Base-by-base conservation (phyloP, 23 tunicate genomes). In the Oikopleura albicans region DNA sequence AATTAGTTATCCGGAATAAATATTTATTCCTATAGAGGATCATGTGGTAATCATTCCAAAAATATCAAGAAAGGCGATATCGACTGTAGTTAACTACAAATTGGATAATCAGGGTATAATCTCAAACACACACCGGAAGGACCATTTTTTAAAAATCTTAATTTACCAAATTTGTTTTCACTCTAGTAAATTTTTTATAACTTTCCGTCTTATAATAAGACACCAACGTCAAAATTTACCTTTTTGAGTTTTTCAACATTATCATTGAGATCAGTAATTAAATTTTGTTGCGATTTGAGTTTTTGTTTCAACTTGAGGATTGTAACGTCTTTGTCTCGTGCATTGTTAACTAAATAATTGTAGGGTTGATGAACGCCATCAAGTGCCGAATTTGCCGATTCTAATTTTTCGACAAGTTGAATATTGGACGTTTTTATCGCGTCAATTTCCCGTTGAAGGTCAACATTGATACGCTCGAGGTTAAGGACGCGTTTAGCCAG, bases 321-420 rank as follows among this genome's bases (percentile, higher is more conserved):
- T 22, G 37, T 31, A 2, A 2, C 35, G 37, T 71, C 79, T 31
- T 71, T 71, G 31, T 71, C 79, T 2, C 34, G 4, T 4, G 79
- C 79, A 2, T 34, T 22, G 27, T 71, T 16, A 71, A 71, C 79
- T 2, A 71, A 29, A 71, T 71, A 71, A 29, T 16, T 12, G 31
- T 71, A 71, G 4, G 79, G 79, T 29, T 71, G 79, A 71, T 71
- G 28, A 34, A 71, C 79, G 4, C 79, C 79, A 29, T 71, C 79
- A 34, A 71, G 2, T 37, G 79, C 79, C 35, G 79, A 16, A 12
- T 71, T 37, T 4, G 35, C 34, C 34, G 79, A 27, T 27, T 71
- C 34, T 16, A 71, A 16, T 71, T 31, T 34, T 27, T 31, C 37
- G 28, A 22, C 35, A 34, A 71, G 37, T 16, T 71, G 28, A 22